Conservation (phyloP, 2,888 invertebrate genomes). For the Drosophila neotestacea region DNA sequence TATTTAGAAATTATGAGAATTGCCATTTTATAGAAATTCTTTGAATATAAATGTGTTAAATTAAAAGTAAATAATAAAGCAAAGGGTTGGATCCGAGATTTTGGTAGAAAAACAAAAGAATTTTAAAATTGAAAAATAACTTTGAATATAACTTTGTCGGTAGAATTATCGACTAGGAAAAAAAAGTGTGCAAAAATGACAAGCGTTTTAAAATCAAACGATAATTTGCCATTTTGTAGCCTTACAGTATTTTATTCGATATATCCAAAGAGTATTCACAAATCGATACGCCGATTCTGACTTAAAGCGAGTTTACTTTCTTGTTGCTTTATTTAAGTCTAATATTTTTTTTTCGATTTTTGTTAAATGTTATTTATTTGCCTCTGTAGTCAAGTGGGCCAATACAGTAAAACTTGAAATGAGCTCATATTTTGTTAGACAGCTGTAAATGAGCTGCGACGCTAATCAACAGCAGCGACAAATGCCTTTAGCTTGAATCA, state of each 20-base stretch:
- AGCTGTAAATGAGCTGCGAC: conserved; percentile 33
- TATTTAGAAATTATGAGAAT: neutral
- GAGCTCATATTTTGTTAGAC: conserved; percentile 44
- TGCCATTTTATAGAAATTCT: neutral
- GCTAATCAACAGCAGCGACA: conserved; percentile 51
- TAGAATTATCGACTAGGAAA: too few relatives aligned
- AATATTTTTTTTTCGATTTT: conserved; percentile 7
- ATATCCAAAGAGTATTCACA: conserved; percentile 2
- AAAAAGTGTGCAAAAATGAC: too few relatives aligned
- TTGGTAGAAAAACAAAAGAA: too few relatives aligned
- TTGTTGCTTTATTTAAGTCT: conserved; percentile 3
- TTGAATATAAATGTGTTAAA: too few relatives aligned
- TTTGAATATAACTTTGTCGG: too few relatives aligned
- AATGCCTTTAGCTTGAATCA: conserved; percentile 61
- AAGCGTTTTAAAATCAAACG: too few relatives aligned
- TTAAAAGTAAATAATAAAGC: too few relatives aligned
- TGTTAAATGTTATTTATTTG: conserved; percentile 35
- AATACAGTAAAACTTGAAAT: conserved; percentile 31
- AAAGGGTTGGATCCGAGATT: too few relatives aligned
- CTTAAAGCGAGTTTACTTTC: neutral
- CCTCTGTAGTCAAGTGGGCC: conserved; percentile 24
- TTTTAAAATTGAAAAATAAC: too few relatives aligned
- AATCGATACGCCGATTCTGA: neutral
- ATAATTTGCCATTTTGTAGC: too few relatives aligned
- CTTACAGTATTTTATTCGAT: too few relatives aligned